A percentile compares a stretch with the other conserved stretches of the same genome.
These are phyloP conservation scores for Melolontha melolontha DNA, from an alignment of 2,888 invertebrate genomes.

Conservation along the genomic window DNA sequence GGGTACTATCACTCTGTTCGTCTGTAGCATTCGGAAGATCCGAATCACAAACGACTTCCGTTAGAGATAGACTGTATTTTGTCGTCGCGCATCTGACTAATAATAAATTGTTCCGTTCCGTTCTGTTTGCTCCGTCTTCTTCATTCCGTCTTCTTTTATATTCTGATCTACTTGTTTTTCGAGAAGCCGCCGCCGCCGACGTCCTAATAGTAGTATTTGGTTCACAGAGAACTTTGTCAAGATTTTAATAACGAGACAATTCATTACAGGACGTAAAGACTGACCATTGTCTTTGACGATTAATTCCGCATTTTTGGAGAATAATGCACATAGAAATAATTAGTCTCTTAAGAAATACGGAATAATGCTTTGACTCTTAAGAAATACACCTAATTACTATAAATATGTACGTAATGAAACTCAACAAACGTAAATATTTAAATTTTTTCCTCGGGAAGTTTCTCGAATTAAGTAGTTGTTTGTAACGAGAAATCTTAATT, in stretches of 20 bases:
- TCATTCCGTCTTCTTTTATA: constrained; percentile 16
- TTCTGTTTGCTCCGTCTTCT: constrained; percentile 24
- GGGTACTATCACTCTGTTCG: constrained; percentile 7
- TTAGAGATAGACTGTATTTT: constrained; percentile 31
- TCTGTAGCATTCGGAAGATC: constrained; percentile 19
- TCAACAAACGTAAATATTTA: constrained; percentile 7
- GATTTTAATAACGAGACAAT: constrained; percentile 38
- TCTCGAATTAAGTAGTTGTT: neutral
- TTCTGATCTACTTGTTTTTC: constrained; percentile 30
- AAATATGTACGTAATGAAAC: constrained; percentile 23
- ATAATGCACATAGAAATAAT: constrained; percentile 28
- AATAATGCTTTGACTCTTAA: constrained; percentile 20
- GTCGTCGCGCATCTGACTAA: constrained; percentile 37
- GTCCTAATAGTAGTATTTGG: constrained; percentile 3
- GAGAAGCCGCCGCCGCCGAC: constrained; percentile 22
- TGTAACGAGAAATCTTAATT: constrained; percentile 7
- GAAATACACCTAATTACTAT: constrained; percentile 27
- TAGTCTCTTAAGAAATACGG: constrained; percentile 19
- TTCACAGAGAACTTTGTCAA: constrained; percentile 32
- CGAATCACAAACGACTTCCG: constrained; percentile 39
- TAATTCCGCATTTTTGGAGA: constrained; percentile 34
- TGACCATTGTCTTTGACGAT: constrained; percentile 37
- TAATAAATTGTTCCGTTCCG: constrained; percentile 36
- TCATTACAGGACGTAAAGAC: constrained; percentile 35
- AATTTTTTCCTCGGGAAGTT: neutral